Evolutionary conservation across 2,888 invertebrate genomes (phyloP).

Genomic region (Synanthedon myopaeformis): DNA sequence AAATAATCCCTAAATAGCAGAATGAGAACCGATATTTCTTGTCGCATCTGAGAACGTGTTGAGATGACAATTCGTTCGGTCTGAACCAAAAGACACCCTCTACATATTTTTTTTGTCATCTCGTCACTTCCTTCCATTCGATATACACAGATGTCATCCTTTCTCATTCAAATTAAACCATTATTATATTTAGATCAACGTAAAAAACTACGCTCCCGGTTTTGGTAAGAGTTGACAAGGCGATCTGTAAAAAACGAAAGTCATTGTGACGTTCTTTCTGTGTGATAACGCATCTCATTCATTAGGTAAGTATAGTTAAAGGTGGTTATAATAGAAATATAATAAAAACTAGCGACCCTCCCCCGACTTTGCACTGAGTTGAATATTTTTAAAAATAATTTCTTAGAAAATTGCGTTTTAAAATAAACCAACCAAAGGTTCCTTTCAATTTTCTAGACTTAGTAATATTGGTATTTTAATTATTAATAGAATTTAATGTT

Average conservation of each 20-base stretch:
- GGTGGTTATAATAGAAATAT: too few species aligned
- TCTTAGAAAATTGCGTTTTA: too few species aligned
- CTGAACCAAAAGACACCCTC: conserved; percentile 33
- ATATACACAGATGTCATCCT: conserved; percentile 41
- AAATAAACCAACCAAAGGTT: too few species aligned
- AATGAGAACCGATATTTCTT: too few species aligned
- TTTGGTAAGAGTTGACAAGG: conserved; percentile 1
- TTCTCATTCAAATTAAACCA: conserved; percentile 48
- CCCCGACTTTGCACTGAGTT: too few species aligned
- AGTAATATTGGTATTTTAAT: too few species aligned
- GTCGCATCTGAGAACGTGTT: not conserved
- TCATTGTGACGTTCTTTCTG: conserved; percentile 2
- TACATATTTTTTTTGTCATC: conserved; percentile 23
- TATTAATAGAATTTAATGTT: too few species aligned
- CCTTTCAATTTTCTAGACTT: too few species aligned
- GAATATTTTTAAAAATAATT: too few species aligned
- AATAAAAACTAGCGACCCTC: too few species aligned
- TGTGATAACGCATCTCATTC: not conserved
- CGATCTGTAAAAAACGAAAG: conserved; percentile 5
- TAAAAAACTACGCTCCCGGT: not conserved
- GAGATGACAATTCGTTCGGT: conserved; percentile 1
- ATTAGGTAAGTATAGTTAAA: too few species aligned
- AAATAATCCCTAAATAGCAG: too few species aligned
- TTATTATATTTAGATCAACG: conserved; percentile 53
- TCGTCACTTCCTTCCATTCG: conserved; percentile 47